These are phyloP conservation scores for Hephaestus fuliginosus DNA, from an alignment of 2,797 vertebrate species.

Conservation along the genomic window DNA sequence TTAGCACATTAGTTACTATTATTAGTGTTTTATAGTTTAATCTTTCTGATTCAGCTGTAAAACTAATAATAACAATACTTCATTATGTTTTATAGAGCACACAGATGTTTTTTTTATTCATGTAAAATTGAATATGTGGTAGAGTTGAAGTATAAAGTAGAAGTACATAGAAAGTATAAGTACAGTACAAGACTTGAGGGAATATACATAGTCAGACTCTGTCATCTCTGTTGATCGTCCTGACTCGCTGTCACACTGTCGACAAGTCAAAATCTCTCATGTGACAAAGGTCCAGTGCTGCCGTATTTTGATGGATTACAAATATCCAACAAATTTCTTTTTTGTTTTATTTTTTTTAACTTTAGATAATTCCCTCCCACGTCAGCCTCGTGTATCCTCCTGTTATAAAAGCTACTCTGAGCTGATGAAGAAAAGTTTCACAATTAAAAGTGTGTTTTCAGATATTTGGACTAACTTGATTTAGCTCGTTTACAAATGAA, in stretches of 20 bases:
- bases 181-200: neutral
- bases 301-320: neutral
- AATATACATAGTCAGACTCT: no score
- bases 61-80: neutral
- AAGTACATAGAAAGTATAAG: neutral
- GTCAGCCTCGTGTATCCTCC: neutral
- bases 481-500: neutral
- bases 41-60: no score
- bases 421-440: neutral
- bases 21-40: neutral
- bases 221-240: no score
- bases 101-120: neutral
- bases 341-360: no score
- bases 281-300: neutral
- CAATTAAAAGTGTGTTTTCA: neutral
- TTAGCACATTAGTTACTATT: neutral
- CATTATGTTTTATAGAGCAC: neutral
- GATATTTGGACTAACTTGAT: no score
- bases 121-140: no score
- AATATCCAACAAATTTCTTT: neutral
- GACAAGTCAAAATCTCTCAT: neutral
- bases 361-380: no score
- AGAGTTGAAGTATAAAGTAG: neutral
- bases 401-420: neutral
- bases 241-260: neutral